Evolutionary conservation across 2,888 invertebrate species (phyloP).

Genomic region (Podabrus alpinus): DNA sequence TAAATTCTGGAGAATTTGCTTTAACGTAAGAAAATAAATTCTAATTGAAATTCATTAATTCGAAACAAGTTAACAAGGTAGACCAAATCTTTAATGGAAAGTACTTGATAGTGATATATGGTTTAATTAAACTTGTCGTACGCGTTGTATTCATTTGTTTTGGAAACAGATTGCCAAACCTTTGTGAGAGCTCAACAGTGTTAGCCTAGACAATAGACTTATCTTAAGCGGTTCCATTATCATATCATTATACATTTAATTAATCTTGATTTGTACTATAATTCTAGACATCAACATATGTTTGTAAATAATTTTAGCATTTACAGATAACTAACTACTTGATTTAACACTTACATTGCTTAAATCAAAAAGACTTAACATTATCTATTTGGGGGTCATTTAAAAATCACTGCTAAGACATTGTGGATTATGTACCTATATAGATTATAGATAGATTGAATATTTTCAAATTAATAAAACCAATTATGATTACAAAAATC

Average conservation of each 20-base stretch:
- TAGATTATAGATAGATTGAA: neutral
- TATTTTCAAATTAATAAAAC: too few relatives aligned
- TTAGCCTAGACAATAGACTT: slow-evolving; percentile 45
- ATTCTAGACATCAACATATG: slow-evolving; percentile 42
- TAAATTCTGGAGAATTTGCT: slow-evolving; percentile 27
- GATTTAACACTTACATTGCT: neutral
- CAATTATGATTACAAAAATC: too few relatives aligned
- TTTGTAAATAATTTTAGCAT: slow-evolving; percentile 22
- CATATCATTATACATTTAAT: slow-evolving; percentile 43
- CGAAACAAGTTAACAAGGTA: slow-evolving; percentile 53
- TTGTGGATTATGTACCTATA: too few relatives aligned
- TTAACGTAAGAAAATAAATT: slow-evolving; percentile 43
- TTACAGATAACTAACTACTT: neutral
- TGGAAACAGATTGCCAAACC: slow-evolving; percentile 53
- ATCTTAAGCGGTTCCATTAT: slow-evolving; percentile 45
- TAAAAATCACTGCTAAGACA: too few relatives aligned
- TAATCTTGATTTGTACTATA: slow-evolving; percentile 38
- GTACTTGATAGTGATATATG: slow-evolving; percentile 54
- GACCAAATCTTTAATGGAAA: slow-evolving; percentile 49
- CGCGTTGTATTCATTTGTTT: slow-evolving; percentile 57
- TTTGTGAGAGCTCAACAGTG: slow-evolving; percentile 42
- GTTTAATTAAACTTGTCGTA: slow-evolving; percentile 57
- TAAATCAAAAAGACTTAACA: neutral
- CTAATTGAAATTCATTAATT: slow-evolving; percentile 55
- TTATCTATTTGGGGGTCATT: neutral